phyloP scores from a whole-genome alignment of 1,140 invertebrate genomes.

The Tetranychus cinnabarinus region DNA sequence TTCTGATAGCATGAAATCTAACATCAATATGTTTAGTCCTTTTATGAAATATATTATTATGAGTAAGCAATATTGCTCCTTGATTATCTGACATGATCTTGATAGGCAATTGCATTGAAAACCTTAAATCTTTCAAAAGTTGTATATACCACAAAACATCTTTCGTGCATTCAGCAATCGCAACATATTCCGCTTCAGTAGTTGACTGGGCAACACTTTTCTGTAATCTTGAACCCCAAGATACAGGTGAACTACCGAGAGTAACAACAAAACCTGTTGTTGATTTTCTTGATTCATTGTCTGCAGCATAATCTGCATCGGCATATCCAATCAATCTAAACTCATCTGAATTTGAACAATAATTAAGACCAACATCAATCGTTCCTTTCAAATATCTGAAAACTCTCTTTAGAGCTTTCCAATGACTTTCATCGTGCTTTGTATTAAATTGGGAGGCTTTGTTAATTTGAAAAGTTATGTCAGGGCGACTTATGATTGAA shows the following conservation, averaged over 20 bases:
- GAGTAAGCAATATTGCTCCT: constrained; percentile 15
- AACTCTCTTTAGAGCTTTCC: constrained; percentile 16
- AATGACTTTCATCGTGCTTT: constrained; percentile 11
- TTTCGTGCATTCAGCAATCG: constrained; percentile 1
- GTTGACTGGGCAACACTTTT: constrained; percentile 2
- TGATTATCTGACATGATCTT: constrained; percentile 16
- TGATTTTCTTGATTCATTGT: constrained; percentile 9
- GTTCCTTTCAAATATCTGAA: constrained; percentile 14
- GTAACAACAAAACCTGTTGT: neutral
- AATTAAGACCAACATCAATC: constrained; percentile 12
- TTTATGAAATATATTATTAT: constrained; percentile 21
- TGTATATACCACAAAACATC: constrained; percentile 3
- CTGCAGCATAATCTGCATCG: constrained; percentile 18
- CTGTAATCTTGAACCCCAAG: constrained; percentile 5
- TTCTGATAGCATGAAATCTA: too few species aligned
- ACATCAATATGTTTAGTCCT: constrained; percentile 22
- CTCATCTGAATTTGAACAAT: neutral
- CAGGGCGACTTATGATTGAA: constrained; percentile 20
- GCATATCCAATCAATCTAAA: neutral
- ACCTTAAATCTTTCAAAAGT: neutral
- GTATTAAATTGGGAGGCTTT: constrained; percentile 21
- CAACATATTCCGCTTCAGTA: constrained; percentile 7
- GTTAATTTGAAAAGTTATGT: constrained; percentile 23
- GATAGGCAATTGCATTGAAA: neutral
- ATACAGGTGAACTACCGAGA: neutral